These are phyloP conservation scores for Campylomormyrus tamandua DNA, from an alignment of 2,113 vertebrate species.

Conservation along the genomic window DNA sequence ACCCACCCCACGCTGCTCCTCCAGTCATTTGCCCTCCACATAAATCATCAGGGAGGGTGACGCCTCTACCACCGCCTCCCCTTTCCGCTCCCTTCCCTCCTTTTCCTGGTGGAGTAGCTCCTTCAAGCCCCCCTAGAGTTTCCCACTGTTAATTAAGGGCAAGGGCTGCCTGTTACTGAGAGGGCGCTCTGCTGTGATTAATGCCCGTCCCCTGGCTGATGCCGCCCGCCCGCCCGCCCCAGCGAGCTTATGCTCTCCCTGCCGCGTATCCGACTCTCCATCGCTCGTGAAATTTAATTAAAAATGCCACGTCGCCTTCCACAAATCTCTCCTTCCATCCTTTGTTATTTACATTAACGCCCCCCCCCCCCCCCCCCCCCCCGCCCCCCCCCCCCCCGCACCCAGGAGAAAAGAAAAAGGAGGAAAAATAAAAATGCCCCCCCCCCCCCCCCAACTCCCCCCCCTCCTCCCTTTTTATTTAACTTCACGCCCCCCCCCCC, in stretches of 20 bases:
- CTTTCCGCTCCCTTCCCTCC: background rate
- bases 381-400: background rate
- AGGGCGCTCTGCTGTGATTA: constrained; percentile 20
- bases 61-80: background rate
- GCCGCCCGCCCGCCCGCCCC: background rate
- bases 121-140: background rate
- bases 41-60: background rate
- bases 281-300: constrained; percentile 24
- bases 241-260: background rate
- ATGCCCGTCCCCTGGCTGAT: constrained; percentile 8
- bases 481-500: background rate
- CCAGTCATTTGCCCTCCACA: background rate
- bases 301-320: constrained; percentile 15
- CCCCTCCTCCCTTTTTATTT: background rate
- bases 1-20: background rate
- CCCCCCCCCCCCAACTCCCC: background rate
- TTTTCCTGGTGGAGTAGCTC: background rate
- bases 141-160: constrained; percentile 20
- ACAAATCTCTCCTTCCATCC: constrained; percentile 3
- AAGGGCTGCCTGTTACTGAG: constrained; percentile 6
- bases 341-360: background rate
- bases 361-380: background rate
- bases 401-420: no score
- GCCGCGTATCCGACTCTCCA: constrained; percentile 9
- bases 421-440: no score